Percentiles rank a stretch among this genome's conserved stretches.
Evolutionary conservation across 2,888 invertebrate species (phyloP).

Genomic region (Protonemura montana): DNA sequence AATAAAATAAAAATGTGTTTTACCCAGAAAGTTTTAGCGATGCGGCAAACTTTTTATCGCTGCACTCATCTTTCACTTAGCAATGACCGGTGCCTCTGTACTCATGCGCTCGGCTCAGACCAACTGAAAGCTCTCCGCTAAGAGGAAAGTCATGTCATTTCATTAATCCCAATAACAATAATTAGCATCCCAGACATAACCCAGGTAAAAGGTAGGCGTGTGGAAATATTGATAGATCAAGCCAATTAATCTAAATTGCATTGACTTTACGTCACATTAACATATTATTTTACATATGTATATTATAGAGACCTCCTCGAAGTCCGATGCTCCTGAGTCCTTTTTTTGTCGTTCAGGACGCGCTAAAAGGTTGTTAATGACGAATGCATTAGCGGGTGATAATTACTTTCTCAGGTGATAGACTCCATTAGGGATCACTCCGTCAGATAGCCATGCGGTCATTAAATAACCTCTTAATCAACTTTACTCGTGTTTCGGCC

Average conservation of each 20-base stretch:
- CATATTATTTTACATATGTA: slow-evolving; percentile 28
- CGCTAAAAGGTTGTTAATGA: slow-evolving; percentile 40
- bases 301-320: background rate
- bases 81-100: background rate
- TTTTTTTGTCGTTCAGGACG: background rate
- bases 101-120: background rate
- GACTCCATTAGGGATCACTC: slow-evolving; percentile 33
- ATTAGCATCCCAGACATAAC: slow-evolving; percentile 40
- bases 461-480: slow-evolving; percentile 32
- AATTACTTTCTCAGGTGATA: slow-evolving; percentile 34
- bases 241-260: slow-evolving; percentile 39
- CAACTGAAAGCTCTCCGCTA: slow-evolving; percentile 4
- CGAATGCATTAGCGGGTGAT: slow-evolving; percentile 37
- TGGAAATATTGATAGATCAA: slow-evolving; percentile 39
- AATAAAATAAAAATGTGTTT: background rate
- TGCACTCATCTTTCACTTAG: slow-evolving; percentile 12
- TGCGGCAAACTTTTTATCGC: background rate
- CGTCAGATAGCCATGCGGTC: slow-evolving; percentile 21
- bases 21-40: background rate
- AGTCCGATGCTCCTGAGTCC: background rate
- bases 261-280: background rate
- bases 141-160: slow-evolving; percentile 41
- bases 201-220: slow-evolving; percentile 37
- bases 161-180: slow-evolving; percentile 40
- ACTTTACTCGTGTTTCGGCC: slow-evolving; percentile 20